Percentiles rank a stretch among this genome's conserved stretches.
These are phyloP conservation scores for Mus minutoides DNA, from an alignment of 2,797 vertebrate genomes.

Conservation along the genomic window DNA sequence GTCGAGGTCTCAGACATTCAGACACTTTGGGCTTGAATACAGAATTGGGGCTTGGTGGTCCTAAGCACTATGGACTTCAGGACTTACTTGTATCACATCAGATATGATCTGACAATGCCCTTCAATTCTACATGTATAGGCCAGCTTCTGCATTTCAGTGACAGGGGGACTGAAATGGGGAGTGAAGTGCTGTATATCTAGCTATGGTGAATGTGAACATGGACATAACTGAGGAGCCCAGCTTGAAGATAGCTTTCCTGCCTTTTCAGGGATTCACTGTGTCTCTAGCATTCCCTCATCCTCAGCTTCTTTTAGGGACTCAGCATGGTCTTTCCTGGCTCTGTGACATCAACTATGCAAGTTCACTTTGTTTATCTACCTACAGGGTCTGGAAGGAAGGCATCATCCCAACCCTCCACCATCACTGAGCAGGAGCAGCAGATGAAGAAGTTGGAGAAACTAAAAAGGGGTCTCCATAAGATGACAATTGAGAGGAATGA, in stretches of 20 bases:
- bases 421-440: conserved; percentile 81
- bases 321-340: not conserved
- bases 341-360: not conserved
- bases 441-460: conserved; percentile 93
- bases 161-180: not conserved
- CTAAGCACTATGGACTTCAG: not conserved
- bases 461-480: conserved; percentile 93
- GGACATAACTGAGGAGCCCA: not conserved
- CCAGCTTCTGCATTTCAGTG: not conserved
- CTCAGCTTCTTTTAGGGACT: not conserved
- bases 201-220: not conserved
- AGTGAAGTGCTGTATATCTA: not conserved
- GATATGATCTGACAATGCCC: not conserved
- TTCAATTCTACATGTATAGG: not conserved
- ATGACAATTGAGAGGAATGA: conserved; percentile 96
- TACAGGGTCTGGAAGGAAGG: conserved; percentile 84
- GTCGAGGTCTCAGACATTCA: not conserved
- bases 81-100: accelerated
- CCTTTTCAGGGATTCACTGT: not conserved
- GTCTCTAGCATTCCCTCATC: not conserved
- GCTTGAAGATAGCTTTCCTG: not conserved
- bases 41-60: not conserved
- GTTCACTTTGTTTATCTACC: not conserved
- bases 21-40: not conserved
- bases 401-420: not conserved